These are phyloP conservation scores for Xenus cinereus DNA, from an alignment of 2,113 vertebrate genomes.

Conservation along the genomic window DNA sequence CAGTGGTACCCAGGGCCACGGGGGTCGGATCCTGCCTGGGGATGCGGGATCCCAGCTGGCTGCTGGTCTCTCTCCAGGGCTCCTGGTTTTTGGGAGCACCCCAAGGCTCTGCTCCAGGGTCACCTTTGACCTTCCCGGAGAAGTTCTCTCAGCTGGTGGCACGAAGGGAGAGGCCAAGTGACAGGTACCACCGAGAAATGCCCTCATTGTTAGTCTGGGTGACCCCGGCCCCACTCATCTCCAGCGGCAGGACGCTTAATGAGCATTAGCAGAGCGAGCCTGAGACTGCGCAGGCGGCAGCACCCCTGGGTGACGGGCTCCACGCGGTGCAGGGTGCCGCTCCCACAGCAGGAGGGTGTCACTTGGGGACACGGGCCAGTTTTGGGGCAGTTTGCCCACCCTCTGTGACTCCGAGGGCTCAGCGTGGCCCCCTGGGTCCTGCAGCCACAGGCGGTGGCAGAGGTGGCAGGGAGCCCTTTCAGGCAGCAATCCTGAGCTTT, in stretches of 20 bases:
- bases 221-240: background rate
- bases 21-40: background rate
- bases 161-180: accelerated
- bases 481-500: background rate
- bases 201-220: background rate
- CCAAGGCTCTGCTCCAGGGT: background rate
- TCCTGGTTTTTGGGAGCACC: background rate
- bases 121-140: accelerated
- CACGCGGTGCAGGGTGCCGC: background rate
- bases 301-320: background rate
- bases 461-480: background rate
- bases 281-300: accelerated
- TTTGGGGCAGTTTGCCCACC: accelerated
- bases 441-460: background rate
- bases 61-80: accelerated
- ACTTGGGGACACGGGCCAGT: background rate
- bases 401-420: accelerated
- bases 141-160: accelerated
- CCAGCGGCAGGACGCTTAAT: accelerated
- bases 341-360: background rate
- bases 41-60: background rate
- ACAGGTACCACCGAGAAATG: accelerated
- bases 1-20: accelerated
- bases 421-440: accelerated
- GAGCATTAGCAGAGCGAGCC: accelerated